Evolutionary conservation across 2,113 vertebrate genomes (phyloP).

Genomic region (Pelecanoides urinatrix): DNA sequence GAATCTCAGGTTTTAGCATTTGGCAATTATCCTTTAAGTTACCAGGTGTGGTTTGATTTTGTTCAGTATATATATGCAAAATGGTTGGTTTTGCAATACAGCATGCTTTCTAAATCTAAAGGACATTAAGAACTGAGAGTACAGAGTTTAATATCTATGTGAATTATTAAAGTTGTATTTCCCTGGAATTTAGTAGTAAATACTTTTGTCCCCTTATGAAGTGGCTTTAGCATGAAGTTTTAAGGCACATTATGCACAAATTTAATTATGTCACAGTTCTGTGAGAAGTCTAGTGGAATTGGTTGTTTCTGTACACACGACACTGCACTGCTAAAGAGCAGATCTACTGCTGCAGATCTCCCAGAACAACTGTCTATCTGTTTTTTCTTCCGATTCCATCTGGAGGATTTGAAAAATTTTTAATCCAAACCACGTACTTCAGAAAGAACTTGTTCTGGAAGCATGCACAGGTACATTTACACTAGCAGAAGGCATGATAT

Average conservation of each 20-base stretch:
- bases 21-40: not conserved
- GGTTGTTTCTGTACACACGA: not conserved
- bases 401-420: not conserved
- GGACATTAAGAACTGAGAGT: not conserved
- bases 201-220: not conserved
- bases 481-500: not conserved
- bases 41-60: not conserved
- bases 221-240: not conserved
- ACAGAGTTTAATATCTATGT: not conserved
- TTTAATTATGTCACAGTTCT: not conserved
- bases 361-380: not conserved
- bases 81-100: not conserved
- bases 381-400: not conserved
- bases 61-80: not conserved
- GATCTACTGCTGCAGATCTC: not conserved
- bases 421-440: not conserved
- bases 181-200: not conserved
- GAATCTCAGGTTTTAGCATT: not conserved
- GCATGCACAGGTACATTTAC: not conserved
- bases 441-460: not conserved
- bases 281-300: not conserved
- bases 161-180: not conserved
- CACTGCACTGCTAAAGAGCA: no score
- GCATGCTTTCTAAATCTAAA: not conserved
- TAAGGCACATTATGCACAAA: not conserved